A percentile compares a stretch with the other conserved stretches of the same genome.
phyloP scores from a whole-genome alignment of 2,797 vertebrate genomes.

The Tachyglossus aculeatus region DNA sequence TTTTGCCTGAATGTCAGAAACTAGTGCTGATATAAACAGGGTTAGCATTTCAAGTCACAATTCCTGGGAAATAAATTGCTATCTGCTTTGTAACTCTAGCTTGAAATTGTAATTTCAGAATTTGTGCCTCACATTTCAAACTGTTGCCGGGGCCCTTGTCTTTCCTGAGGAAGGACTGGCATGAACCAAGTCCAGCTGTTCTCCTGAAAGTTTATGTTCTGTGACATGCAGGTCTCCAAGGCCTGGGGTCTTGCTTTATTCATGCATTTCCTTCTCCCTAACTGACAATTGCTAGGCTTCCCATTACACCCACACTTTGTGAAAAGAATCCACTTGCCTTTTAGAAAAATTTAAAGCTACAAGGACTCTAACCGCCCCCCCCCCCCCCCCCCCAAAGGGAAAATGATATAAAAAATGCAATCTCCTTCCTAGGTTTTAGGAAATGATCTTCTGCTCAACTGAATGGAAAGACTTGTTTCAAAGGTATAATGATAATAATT shows the following conservation, averaged over 20 bases:
- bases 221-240: background rate
- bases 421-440: background rate
- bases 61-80: background rate
- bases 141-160: background rate
- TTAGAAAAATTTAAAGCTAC: background rate
- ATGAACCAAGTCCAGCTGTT: background rate
- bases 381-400: background rate
- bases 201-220: background rate
- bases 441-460: background rate
- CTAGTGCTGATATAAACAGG: background rate
- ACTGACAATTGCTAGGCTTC: background rate
- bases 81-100: conserved; percentile 3
- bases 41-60: background rate
- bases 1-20: conserved; percentile 24
- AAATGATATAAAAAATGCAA: background rate
- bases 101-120: conserved; percentile 1
- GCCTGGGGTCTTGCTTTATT: background rate
- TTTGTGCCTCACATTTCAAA: background rate
- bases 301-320: background rate
- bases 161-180: background rate
- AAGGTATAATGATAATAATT: background rate
- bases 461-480: background rate
- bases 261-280: background rate
- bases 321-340: background rate
- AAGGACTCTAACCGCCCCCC: background rate